phyloP scores from a whole-genome alignment of 1,140 invertebrate genomes.

The Heliothis subflexa region DNA sequence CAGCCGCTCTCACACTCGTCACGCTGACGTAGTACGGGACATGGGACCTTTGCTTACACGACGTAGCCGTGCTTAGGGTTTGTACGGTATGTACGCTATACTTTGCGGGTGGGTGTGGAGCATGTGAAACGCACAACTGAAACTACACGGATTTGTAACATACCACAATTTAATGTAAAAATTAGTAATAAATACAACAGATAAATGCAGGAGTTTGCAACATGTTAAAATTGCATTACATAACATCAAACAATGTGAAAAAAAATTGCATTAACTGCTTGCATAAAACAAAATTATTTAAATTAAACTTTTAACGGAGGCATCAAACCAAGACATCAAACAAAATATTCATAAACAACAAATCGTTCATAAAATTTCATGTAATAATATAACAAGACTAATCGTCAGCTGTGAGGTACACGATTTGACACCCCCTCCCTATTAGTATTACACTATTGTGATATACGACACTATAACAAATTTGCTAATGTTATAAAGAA shows the following conservation, averaged over 20 bases:
- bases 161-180: conserved; percentile 88
- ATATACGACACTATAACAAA: conserved; percentile 85
- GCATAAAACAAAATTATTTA: conserved; percentile 86
- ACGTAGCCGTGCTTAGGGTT: conserved; percentile 4
- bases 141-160: conserved; percentile 86
- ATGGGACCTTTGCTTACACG: background rate
- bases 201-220: conserved; percentile 87
- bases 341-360: conserved; percentile 85
- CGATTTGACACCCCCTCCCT: conserved; percentile 85
- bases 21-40: background rate
- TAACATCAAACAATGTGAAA: conserved; percentile 87
- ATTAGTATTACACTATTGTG: conserved; percentile 83
- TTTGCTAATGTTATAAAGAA: conserved; percentile 83
- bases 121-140: conserved; percentile 80
- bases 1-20: conserved; percentile 52
- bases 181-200: conserved; percentile 88
- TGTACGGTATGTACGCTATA: conserved; percentile 30
- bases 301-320: conserved; percentile 85
- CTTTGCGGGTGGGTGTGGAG: conserved; percentile 70
- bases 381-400: conserved; percentile 83
- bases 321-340: conserved; percentile 84
- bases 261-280: conserved; percentile 86
- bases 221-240: conserved; percentile 86
- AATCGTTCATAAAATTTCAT: conserved; percentile 83
- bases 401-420: conserved; percentile 73